Evolutionary conservation across 1,140 invertebrate genomes (phyloP).

Genomic region (Trichonephila clavata): DNA sequence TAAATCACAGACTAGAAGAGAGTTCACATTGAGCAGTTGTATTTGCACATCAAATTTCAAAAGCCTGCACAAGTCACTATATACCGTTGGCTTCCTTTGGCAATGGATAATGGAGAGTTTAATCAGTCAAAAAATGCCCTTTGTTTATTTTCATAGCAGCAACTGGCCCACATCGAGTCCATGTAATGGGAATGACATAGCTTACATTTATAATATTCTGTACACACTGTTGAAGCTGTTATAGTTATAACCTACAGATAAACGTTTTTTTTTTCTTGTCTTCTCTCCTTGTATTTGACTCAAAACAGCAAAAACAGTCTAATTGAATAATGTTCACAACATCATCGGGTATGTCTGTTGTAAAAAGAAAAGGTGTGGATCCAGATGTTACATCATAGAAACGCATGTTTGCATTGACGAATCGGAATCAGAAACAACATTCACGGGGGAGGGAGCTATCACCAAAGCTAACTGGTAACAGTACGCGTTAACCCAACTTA

Average conservation of each 20-base stretch:
- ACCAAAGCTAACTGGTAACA: too few relatives aligned
- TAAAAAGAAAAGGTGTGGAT: not conserved
- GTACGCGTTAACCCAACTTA: too few relatives aligned
- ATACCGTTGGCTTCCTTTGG: slow-evolving; percentile 64
- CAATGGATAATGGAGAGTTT: slow-evolving; percentile 22
- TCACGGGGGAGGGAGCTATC: too few relatives aligned
- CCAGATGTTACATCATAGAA: not conserved
- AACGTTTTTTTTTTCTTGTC: not conserved
- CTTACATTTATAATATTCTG: slow-evolving; percentile 26
- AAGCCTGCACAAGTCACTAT: slow-evolving; percentile 49
- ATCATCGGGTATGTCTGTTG: not conserved
- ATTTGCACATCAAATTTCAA: slow-evolving; percentile 73
- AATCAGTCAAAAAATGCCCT: slow-evolving; percentile 59
- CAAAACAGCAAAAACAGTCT: slow-evolving; percentile 23
- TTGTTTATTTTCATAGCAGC: slow-evolving; percentile 55
- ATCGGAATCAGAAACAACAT: not conserved
- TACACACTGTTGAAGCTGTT: slow-evolving; percentile 40
- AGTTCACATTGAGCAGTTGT: slow-evolving; percentile 75
- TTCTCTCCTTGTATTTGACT: slow-evolving; percentile 30
- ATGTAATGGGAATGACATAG: slow-evolving; percentile 31
- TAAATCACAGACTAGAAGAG: slow-evolving; percentile 77
- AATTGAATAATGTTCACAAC: not conserved
- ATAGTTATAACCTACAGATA: slow-evolving; percentile 15
- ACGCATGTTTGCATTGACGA: not conserved
- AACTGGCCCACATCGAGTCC: slow-evolving; percentile 49